phyloP scores from a whole-genome alignment of 1,140 invertebrate genomes.

The Onthophagus taurus region DNA sequence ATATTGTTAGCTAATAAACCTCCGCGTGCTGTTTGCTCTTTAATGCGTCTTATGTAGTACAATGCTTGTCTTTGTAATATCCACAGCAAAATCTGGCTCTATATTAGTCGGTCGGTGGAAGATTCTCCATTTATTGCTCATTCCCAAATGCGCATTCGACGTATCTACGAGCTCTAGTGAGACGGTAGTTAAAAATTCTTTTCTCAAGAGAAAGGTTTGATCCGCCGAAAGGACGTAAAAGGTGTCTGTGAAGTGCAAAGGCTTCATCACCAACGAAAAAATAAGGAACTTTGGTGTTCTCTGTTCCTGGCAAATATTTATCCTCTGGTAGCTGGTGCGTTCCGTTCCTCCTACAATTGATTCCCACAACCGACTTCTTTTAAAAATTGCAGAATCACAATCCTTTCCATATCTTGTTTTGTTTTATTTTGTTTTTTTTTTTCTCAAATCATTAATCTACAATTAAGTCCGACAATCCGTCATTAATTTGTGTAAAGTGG shows the following conservation, averaged over 20 bases:
- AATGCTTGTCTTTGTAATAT: slow-evolving; percentile 12
- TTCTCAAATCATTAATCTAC: too few relatives aligned
- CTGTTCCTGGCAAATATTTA: neutral
- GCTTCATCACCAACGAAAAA: slow-evolving; percentile 28
- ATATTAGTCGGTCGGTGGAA: slow-evolving; percentile 30
- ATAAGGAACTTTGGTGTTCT: slow-evolving; percentile 12
- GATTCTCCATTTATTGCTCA: slow-evolving; percentile 29
- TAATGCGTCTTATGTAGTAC: slow-evolving; percentile 14
- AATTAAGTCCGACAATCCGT: too few relatives aligned
- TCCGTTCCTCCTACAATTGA: slow-evolving; percentile 7
- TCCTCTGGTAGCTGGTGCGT: slow-evolving; percentile 12
- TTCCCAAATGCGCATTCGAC: slow-evolving; percentile 39
- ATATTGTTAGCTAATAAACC: slow-evolving; percentile 14
- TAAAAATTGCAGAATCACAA: slow-evolving; percentile 33
- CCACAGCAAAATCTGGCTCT: slow-evolving; percentile 20
- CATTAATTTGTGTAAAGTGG: too few relatives aligned
- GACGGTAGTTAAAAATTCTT: slow-evolving; percentile 41
- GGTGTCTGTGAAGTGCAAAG: slow-evolving; percentile 24
- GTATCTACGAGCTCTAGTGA: slow-evolving; percentile 31
- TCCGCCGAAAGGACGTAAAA: slow-evolving; percentile 27
- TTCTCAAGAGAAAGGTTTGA: slow-evolving; percentile 17
- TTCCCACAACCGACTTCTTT: slow-evolving; percentile 3
- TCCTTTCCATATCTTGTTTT: slow-evolving; percentile 38
- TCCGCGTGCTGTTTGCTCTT: slow-evolving; percentile 4
- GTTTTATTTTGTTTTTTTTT: too few relatives aligned